Percentiles rank a stretch among this genome's conserved stretches.
These are phyloP conservation scores for Caenorhabditis drosophilae DNA, from an alignment of 2,888 invertebrate species.

Conservation along the genomic window DNA sequence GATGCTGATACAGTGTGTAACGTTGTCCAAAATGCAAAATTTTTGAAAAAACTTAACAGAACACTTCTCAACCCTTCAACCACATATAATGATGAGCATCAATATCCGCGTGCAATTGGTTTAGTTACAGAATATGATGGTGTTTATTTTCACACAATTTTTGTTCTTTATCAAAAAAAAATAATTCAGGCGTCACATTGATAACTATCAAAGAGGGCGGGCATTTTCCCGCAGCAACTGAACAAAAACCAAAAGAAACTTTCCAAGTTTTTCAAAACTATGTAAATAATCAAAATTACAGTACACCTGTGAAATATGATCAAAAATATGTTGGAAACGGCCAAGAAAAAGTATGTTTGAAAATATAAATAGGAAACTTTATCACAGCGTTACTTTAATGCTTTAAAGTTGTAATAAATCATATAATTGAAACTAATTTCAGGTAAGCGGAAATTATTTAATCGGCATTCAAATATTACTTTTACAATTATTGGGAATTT, in stretches of 20 bases:
- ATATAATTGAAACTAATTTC: too few relatives aligned
- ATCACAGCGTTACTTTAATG: constrained; percentile 7
- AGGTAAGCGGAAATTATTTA: too few relatives aligned
- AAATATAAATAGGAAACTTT: neutral
- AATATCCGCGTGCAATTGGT: constrained; percentile 56
- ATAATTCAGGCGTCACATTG: constrained; percentile 60
- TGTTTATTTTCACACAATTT: constrained; percentile 9
- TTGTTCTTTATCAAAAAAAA: constrained; percentile 1
- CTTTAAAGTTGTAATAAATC: too few relatives aligned
- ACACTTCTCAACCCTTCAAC: constrained; percentile 44
- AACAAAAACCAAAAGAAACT: constrained; percentile 62
- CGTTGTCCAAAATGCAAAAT: constrained; percentile 72
- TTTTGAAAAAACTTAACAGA: constrained; percentile 67
- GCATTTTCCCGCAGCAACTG: constrained; percentile 56
- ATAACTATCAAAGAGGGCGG: constrained; percentile 61
- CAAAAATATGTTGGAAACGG: neutral
- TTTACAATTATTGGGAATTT: neutral
- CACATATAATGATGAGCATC: constrained; percentile 36
- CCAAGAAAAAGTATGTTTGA: constrained; percentile 1
- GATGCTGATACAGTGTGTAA: constrained; percentile 73
- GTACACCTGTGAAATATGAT: constrained; percentile 38
- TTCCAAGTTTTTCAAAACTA: constrained; percentile 65
- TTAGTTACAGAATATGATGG: constrained; percentile 58
- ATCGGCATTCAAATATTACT: too few relatives aligned
- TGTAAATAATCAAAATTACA: constrained; percentile 53